Evolutionary conservation across 1,140 invertebrate genomes (phyloP), one percentile per base, ranked within the genome.

Genomic region (Heliconius nattereri): DNA sequence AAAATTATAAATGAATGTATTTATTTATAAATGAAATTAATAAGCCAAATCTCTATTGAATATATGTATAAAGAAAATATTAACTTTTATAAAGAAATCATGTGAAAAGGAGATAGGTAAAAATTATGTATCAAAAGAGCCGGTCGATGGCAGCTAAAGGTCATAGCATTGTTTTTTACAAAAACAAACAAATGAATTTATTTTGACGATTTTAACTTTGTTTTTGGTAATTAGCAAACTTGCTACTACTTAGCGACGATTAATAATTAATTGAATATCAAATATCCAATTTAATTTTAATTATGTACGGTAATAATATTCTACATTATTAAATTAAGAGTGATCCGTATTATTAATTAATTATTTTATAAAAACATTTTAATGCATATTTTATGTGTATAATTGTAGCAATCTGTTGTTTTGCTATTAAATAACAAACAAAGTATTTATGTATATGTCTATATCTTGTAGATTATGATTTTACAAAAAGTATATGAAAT

Each of bases 241-340:
- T 66, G 57, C 29, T 66, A 66, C 57, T 66, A 66, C 23, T 66
- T 66, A 66, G 23, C 57, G 2, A 60, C 57, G 1, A 66, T 66
- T 66, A 66, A 26, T 66, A 66, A 66, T 66, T 66, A 66, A 60
- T 60, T 60, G 54, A 9, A 60, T 60, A 57, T 57, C n/a, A 57
- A 60, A 60, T 23, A 60, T 60, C 54, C 54, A 60, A 60, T 60
- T 60, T 26, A n/a, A 66, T 66, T 66, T 66, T 66, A 66, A 66
- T 66, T 66, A 66, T 66, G 23, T 29, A 66, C 9, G 3, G 57
- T 66, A 66, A 29, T 66, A 29, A 29, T 66, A 26, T 29, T 66
- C n/a, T 26, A 66, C 23, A 29, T 66, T 26, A 66, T 66, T 66
- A 66, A 66, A 66, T 66, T 29, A 66, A 13, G 60, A 23, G 3